Evolutionary conservation across 2,888 invertebrate species (phyloP).

Genomic region (Phoenoteleia sp.): DNA sequence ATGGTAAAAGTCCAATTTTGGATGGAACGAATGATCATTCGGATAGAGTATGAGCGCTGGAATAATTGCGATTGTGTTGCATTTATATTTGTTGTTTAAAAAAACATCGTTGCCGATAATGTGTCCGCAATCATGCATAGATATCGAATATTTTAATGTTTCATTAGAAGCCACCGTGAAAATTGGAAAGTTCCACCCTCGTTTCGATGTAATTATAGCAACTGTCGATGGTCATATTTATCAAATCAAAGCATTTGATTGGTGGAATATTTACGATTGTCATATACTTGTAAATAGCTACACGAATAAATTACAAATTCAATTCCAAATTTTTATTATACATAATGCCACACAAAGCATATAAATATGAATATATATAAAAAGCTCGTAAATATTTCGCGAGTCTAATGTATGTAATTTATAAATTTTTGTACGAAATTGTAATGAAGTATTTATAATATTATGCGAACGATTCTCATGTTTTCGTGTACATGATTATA

Average conservation of each 20-base stretch:
- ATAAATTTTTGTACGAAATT: constrained; percentile 58
- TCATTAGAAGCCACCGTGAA: constrained; percentile 43
- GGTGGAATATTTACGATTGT: constrained; percentile 60
- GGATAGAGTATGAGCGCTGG: constrained; percentile 4
- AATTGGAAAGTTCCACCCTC: constrained; percentile 71
- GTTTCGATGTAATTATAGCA: constrained; percentile 61
- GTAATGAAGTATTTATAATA: constrained; percentile 40
- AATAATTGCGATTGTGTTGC: constrained; percentile 31
- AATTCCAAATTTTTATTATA: constrained; percentile 64
- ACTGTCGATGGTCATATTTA: constrained; percentile 54
- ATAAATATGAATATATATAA: constrained; percentile 37
- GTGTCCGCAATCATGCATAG: constrained; percentile 58
- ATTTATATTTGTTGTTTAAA: constrained; percentile 40
- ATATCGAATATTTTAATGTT: constrained; percentile 62
- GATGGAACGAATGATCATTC: constrained; percentile 33
- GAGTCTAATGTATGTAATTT: constrained; percentile 24
- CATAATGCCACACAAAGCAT: constrained; percentile 26
- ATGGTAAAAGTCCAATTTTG: constrained; percentile 23
- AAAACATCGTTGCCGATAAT: constrained; percentile 42
- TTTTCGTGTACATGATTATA: constrained; percentile 20
- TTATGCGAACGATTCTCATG: constrained; percentile 28
- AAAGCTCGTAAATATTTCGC: constrained; percentile 61
- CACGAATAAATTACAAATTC: constrained; percentile 48
- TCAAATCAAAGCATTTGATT: constrained; percentile 51
- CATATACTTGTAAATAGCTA: constrained; percentile 60